Evolutionary conservation across 2,113 vertebrate species (phyloP).

Genomic region (Channa argus): DNA sequence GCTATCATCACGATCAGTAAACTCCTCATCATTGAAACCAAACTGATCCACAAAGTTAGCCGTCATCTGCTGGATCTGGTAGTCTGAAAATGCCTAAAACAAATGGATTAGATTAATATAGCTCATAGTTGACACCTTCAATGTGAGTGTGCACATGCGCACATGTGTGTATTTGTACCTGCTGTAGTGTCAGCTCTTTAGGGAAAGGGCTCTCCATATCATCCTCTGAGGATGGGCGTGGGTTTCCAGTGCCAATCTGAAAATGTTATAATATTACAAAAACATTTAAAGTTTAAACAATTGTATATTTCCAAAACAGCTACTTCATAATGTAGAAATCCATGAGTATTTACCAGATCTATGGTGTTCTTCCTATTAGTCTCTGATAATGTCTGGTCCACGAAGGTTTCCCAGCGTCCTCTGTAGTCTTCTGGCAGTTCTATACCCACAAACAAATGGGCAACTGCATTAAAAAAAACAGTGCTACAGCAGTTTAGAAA

Average conservation of each 20-base stretch:
- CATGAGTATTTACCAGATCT: constrained; percentile 88
- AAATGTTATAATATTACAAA: constrained; percentile 16
- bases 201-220: constrained; percentile 94
- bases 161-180: constrained; percentile 78
- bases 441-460: constrained; percentile 63
- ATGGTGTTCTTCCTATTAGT: constrained; percentile 94
- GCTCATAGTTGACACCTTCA: background rate
- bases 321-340: background rate
- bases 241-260: constrained; percentile 92
- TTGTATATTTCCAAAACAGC: background rate
- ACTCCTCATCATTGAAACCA: constrained; percentile 97
- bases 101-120: constrained; percentile 13
- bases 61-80: constrained; percentile 99
- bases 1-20: constrained; percentile 93
- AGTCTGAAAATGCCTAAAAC: constrained; percentile 95
- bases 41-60: constrained; percentile 98
- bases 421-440: constrained; percentile 94
- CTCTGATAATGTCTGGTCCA: constrained; percentile 91
- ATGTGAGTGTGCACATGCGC: background rate
- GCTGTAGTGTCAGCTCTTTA: constrained; percentile 94
- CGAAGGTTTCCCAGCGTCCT: constrained; percentile 95
- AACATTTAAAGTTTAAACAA: background rate
- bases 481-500: background rate
- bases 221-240: constrained; percentile 94
- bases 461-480: background rate